These are phyloP conservation scores for Amniataba percoides DNA, from an alignment of 2,797 vertebrate species.

Conservation along the genomic window DNA sequence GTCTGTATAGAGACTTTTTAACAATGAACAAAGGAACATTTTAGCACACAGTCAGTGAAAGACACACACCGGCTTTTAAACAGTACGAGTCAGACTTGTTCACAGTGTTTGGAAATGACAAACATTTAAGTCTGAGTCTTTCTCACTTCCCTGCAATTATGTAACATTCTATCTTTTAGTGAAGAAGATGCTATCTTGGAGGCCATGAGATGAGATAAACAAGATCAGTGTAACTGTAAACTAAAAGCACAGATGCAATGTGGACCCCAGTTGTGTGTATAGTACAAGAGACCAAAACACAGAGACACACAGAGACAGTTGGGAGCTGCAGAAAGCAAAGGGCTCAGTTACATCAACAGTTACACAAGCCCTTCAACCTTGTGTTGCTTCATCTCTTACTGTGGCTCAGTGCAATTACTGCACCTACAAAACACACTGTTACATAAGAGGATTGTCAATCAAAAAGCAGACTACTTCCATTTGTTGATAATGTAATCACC, in stretches of 20 bases:
- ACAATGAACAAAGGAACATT: no score
- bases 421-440: constrained; percentile 42
- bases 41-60: no score
- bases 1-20: neutral
- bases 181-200: neutral
- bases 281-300: constrained; percentile 8
- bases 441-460: constrained; percentile 40
- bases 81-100: neutral
- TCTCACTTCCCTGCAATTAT: constrained; percentile 21
- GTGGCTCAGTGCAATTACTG: constrained; percentile 19
- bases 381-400: constrained; percentile 33
- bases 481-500: constrained; percentile 56
- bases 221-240: constrained; percentile 4
- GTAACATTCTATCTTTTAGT: constrained; percentile 8
- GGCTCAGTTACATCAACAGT: constrained; percentile 43
- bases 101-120: constrained; percentile 11
- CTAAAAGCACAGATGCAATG: neutral
- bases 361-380: constrained; percentile 49
- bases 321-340: constrained; percentile 8
- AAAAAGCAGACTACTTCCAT: constrained; percentile 41
- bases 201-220: constrained; percentile 7
- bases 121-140: neutral
- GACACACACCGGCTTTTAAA: neutral
- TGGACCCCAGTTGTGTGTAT: constrained; percentile 11
- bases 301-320: neutral